Base-by-base conservation (phyloP, 2,888 invertebrate species). In the Argyresthia albistria region DNA sequence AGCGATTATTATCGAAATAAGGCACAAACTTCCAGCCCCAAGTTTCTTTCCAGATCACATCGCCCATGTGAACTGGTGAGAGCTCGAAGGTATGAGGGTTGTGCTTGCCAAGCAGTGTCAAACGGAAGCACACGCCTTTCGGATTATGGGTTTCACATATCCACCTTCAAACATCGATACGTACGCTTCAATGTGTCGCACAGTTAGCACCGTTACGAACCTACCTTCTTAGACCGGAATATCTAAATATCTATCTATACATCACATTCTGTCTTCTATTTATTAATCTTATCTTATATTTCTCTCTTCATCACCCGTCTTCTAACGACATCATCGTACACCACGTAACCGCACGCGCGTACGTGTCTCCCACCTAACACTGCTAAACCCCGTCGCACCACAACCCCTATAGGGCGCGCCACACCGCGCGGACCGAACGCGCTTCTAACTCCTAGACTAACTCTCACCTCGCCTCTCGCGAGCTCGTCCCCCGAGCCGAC, bases 261-360 rank as follows among this genome's bases (percentile, higher is more conserved):
- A 61, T 62, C 48, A 3, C 37, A 47, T 42, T 54, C 35, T 25
- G 25, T 25, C 2, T 25, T 25, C 25, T 25, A 61, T 65, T 53
- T 69, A 66, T 68, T 60, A 72, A 70, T 67, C 39, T 59, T 72
- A 64, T 67, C 57, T 62, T 66, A 58, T 65, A 59, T 73, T 64
- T 71, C 63, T 70, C 72, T 74, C 66, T 75, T 69, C 67, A 66
- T 71, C 75, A 70, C 67, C 66, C 54, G 62, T 67, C 58, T 61
- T 67, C 69, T 80, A 80, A 80, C 74, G 54, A 56, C 62, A 59
- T 58, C 68, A 45, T 67, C 67, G 63, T 65, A 65, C 62, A 15
- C 60, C 74, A 70, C 69, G 68, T 80, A 77, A 77, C 68, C 61
- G 60, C 59, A 60, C 55, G 52, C 46, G n/a, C 43, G 8, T 37